Evolutionary conservation across 2,888 invertebrate genomes (phyloP), one percentile per base, ranked within the genome.

Genomic region (Amiota minor): DNA sequence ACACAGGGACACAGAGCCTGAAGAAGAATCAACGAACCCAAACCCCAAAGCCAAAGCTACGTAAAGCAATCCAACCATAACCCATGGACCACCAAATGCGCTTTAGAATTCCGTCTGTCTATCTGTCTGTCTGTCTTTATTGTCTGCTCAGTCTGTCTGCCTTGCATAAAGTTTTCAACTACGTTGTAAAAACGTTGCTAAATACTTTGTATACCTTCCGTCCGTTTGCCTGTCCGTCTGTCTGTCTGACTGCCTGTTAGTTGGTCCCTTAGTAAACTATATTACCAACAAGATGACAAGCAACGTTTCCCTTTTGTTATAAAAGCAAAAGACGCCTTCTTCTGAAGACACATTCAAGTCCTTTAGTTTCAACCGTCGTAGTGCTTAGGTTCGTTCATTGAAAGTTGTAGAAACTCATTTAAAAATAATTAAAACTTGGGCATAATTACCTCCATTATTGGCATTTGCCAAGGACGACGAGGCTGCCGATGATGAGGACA

Each of bases 401-500:
- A 80, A 85, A 86, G 80, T 86, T 83, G 80, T 78, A 77, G 80
- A 87, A 88, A 88, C 86, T 88, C 87, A 88, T 88, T 88, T 87
- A 85, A 87, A 88, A 88, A 88, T 87, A 88, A 88, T 88, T 87
- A 88, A 88, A 88, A 88, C 78, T 88, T 88, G 81, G 83, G 83
- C 83, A 88, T 88, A 88, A 87, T 89, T 88, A 89, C 89, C 89
- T 88, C 88, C 89, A 83, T 86, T 86, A 88, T 87, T 88, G 83
- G 85, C 83, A 85, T 87, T 89, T 79, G 86, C 85, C 81, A 87
- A 81, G 78, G 87, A 87, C 77, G 83, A 87, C 84, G 87, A 85
- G 91, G 86, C 78, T 71, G 87, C 86, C 20, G 85, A 82, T 71
- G 86, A 86, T 90, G 92, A 88, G 91, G 92, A 90, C 91, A 92